Evolutionary conservation across 2,113 vertebrate genomes (phyloP).

Genomic region (Catharus fuscescens): DNA sequence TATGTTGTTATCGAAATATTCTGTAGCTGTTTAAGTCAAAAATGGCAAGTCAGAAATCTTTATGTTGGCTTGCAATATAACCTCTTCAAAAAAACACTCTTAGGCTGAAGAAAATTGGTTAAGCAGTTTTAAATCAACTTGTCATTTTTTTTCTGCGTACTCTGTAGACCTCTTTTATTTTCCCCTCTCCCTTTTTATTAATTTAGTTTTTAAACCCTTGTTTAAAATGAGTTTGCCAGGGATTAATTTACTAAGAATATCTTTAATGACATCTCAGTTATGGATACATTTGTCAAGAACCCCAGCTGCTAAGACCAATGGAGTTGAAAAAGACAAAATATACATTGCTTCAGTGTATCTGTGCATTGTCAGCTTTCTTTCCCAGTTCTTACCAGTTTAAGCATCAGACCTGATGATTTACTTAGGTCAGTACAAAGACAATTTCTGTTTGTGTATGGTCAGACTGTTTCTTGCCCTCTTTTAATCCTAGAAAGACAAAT

Average conservation of each 20-base stretch:
- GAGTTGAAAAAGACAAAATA: neutral
- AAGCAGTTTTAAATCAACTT: constrained; percentile 40
- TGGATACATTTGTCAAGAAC: constrained; percentile 20
- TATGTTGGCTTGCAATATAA: neutral
- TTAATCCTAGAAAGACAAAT: neutral
- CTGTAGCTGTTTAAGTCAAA: constrained; percentile 56
- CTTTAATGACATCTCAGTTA: constrained; percentile 41
- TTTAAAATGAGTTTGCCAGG: constrained; percentile 32
- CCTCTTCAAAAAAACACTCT: neutral
- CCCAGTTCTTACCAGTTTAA: neutral
- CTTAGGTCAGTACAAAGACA: neutral
- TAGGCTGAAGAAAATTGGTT: neutral
- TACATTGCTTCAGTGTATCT: neutral
- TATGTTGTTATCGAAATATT: constrained; percentile 51
- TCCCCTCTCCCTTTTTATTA: neutral
- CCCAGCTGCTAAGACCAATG: neutral
- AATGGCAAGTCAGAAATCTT: constrained; percentile 43
- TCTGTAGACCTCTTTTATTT: neutral
- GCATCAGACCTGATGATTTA: neutral
- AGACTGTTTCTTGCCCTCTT: neutral
- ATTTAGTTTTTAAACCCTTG: constrained; percentile 10
- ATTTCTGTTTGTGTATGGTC: neutral
- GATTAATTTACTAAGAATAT: constrained; percentile 50
- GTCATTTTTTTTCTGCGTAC: neutral
- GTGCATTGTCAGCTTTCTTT: neutral